A percentile compares a stretch with the other conserved stretches of the same genome.
These are phyloP conservation scores for Dasypogon diadema DNA, from an alignment of 2,888 invertebrate genomes.

Conservation along the genomic window DNA sequence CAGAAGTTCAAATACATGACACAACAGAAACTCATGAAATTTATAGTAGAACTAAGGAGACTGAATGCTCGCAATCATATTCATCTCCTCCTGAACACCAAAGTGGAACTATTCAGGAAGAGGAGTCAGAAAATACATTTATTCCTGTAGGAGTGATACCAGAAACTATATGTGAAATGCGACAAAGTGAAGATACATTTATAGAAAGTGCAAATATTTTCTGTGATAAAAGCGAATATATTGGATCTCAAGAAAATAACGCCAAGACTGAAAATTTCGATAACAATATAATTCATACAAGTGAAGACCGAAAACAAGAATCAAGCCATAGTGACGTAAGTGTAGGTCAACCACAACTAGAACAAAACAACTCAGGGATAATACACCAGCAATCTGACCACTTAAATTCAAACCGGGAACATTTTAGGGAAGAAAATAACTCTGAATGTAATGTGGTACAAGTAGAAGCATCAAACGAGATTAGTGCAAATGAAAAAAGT, in stretches of 20 bases:
- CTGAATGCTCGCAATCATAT: not conserved
- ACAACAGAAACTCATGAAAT: not conserved
- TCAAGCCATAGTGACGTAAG: not conserved
- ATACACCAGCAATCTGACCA: not conserved
- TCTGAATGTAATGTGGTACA: not conserved
- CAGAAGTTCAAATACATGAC: not conserved
- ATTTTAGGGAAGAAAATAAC: too few relatives aligned
- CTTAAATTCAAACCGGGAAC: not conserved
- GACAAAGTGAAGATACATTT: not conserved
- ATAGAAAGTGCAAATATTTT: slow-evolving; percentile 4
- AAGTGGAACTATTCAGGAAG: not conserved
- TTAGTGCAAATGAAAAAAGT: not conserved
- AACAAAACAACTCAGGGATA: not conserved
- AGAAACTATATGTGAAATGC: not conserved
- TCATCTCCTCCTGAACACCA: not conserved
- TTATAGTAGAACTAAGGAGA: not conserved
- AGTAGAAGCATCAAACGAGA: not conserved
- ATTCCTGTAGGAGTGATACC: not conserved
- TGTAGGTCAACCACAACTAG: not conserved
- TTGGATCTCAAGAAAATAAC: not conserved
- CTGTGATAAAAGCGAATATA: slow-evolving; percentile 23
- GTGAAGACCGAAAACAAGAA: not conserved
- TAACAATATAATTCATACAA: not conserved
- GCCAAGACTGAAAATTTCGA: not conserved
- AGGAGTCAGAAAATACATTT: not conserved